Conservation (phyloP, 2,113 vertebrate genomes). For the Caranx ignobilis region DNA sequence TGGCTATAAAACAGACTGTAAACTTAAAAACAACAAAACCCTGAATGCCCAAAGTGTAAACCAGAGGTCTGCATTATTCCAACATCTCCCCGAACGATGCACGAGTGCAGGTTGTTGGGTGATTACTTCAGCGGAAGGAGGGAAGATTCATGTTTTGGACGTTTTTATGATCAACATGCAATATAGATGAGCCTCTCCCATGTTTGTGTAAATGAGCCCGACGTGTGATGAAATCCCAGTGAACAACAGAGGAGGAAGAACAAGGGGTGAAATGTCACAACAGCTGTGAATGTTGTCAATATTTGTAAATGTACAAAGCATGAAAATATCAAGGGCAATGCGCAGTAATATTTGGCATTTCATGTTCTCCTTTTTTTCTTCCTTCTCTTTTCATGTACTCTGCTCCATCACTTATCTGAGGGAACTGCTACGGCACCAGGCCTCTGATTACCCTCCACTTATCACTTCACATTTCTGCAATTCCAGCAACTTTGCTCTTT, state of each 20-base stretch:
- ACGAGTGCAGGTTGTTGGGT: neutral
- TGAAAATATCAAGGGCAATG: slow-evolving; percentile 34
- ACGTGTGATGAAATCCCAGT: neutral
- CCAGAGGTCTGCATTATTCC: slow-evolving; percentile 3
- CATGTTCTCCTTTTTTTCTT: neutral
- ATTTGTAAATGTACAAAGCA: slow-evolving; percentile 21
- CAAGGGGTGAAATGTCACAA: slow-evolving; percentile 12
- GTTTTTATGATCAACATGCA: slow-evolving; percentile 35
- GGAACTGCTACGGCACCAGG: slow-evolving; percentile 37
- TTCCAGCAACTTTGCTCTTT: slow-evolving; percentile 31
- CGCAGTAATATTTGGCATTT: slow-evolving; percentile 65
- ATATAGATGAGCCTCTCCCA: neutral
- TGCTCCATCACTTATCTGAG: slow-evolving; percentile 14
- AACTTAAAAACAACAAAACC: slow-evolving; percentile 14
- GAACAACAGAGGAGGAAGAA: neutral
- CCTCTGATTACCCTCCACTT: slow-evolving; percentile 38
- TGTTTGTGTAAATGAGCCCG: slow-evolving; percentile 18
- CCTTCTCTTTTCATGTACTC: neutral
- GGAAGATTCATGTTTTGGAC: neutral
- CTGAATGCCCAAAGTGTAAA: slow-evolving; percentile 32
- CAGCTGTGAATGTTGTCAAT: neutral
- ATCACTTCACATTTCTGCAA: slow-evolving; percentile 7
- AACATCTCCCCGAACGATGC: slow-evolving; percentile 1
- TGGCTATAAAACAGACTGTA: neutral
- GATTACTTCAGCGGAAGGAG: neutral